These are phyloP conservation scores for Drosophila merina DNA, from an alignment of 2,888 invertebrate species.

Conservation along the genomic window DNA sequence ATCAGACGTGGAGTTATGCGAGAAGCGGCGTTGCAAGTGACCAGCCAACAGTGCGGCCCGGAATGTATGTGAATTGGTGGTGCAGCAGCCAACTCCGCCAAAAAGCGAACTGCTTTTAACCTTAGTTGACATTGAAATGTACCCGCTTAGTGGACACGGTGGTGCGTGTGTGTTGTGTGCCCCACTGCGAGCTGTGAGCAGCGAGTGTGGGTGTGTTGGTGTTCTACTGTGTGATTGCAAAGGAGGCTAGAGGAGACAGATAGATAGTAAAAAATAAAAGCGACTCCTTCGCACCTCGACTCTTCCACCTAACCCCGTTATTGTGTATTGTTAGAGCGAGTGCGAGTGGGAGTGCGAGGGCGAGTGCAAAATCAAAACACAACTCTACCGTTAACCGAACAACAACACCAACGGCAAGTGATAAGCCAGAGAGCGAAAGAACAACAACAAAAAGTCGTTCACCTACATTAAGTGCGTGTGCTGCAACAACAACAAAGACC, in stretches of 20 bases:
- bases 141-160: slow-evolving; percentile 59
- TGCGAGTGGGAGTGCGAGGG: slow-evolving; percentile 7
- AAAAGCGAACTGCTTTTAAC: slow-evolving; percentile 79
- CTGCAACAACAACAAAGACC: slow-evolving; percentile 28
- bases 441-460: slow-evolving; percentile 17
- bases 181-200: slow-evolving; percentile 13
- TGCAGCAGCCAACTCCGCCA: slow-evolving; percentile 46
- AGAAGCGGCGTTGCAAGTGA: slow-evolving; percentile 43
- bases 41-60: slow-evolving; percentile 44
- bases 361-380: slow-evolving; percentile 30
- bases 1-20: slow-evolving; percentile 55
- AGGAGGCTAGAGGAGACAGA: slow-evolving; percentile 45
- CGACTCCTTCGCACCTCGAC: slow-evolving; percentile 11
- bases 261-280: slow-evolving; percentile 7
- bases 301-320: not conserved
- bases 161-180: slow-evolving; percentile 28
- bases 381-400: slow-evolving; percentile 22
- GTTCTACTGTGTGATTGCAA: slow-evolving; percentile 48
- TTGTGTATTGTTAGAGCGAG: too few species aligned
- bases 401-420: slow-evolving; percentile 20
- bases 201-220: slow-evolving; percentile 18
- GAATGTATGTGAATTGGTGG: slow-evolving; percentile 53
- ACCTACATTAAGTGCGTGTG: slow-evolving; percentile 20
- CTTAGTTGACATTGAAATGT: slow-evolving; percentile 84
- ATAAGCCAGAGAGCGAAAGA: slow-evolving; percentile 10